These are phyloP conservation scores for Paracentrotus lividus DNA, from an alignment of 53 echinoderm and acorn worm genomes.

Conservation along the genomic window DNA sequence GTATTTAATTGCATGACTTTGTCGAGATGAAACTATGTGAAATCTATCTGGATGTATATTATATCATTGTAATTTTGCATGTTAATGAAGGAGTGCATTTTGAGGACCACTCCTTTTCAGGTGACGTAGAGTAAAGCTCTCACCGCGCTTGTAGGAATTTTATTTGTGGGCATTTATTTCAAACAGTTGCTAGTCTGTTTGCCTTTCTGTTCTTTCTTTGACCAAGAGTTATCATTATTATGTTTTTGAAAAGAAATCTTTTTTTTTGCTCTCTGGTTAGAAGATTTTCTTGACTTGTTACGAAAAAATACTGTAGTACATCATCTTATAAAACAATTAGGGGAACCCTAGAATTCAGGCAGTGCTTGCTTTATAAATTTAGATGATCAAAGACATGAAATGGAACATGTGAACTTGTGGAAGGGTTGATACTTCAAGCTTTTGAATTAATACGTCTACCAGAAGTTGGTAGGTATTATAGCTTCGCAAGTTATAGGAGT, in stretches of 20 bases:
- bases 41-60: not conserved
- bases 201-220: not conserved
- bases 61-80: constrained; percentile 37
- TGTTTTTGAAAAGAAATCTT: not conserved
- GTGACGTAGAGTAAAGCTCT: not conserved
- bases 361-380: not conserved
- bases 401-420: not conserved
- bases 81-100: constrained; percentile 19
- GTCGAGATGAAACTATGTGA: not conserved
- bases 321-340: not conserved
- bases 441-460: not conserved
- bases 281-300: no score
- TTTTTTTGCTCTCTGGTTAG: not conserved
- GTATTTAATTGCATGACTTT: constrained; percentile 39
- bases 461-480: no score
- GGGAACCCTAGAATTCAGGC: not conserved
- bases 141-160: not conserved
- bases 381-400: not conserved
- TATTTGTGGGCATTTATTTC: not conserved
- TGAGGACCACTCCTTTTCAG: not conserved
- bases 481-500: not conserved
- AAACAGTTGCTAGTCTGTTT: not conserved
- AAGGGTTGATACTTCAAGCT: not conserved
- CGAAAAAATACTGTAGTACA: no score
- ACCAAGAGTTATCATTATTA: not conserved